Base-by-base conservation (phyloP, 1,140 invertebrate genomes). In the Musca vetustissima region DNA sequence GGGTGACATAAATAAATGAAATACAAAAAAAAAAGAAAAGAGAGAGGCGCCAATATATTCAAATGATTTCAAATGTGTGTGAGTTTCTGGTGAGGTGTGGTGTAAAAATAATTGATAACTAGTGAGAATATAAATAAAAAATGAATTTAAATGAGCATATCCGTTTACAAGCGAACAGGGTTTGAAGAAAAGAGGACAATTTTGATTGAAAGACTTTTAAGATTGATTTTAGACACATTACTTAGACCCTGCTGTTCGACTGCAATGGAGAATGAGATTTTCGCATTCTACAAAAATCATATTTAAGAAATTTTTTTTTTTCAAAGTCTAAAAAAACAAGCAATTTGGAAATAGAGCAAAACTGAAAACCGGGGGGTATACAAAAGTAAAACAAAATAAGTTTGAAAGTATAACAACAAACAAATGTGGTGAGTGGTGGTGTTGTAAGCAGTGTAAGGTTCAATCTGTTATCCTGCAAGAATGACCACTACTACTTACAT, bases 401-500 rank as follows among this genome's bases (percentile, higher is more conserved):
- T 66, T 66, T 66, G 67, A 59, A 73, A 73, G 66, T 53, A 73
- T 61, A n/a, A n/a, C n/a, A n/a, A n/a, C n/a, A 73, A 72, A 55
- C 64, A 68, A 73, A 71, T 71, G 32, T 61, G n/a, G n/a, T n/a
- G n/a, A n/a, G n/a, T n/a, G n/a, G n/a, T n/a, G n/a, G n/a, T n/a
- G 32, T 61, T 61, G 57, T 61, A 61, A 61, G 57, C 57, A 61
- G 57, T 61, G 57, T 61, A 36, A 19, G 14, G 14, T 61, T 32
- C 11, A 49, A 25, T 48, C 47, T 49, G 21, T 47, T 65, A 49
- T 43, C 57, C 57, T 61, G n/a, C 19, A 61, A 43, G 36, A 43
- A 61, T 36, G 57, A 61, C 47, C 64, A 47, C 25, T 67, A 55
- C 74, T 80, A 80, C 78, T 80, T 80, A 80, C 78, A 76, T 80